phyloP scores from a whole-genome alignment of 1,140 invertebrate species.

The Tetramorium parvispinum region DNA sequence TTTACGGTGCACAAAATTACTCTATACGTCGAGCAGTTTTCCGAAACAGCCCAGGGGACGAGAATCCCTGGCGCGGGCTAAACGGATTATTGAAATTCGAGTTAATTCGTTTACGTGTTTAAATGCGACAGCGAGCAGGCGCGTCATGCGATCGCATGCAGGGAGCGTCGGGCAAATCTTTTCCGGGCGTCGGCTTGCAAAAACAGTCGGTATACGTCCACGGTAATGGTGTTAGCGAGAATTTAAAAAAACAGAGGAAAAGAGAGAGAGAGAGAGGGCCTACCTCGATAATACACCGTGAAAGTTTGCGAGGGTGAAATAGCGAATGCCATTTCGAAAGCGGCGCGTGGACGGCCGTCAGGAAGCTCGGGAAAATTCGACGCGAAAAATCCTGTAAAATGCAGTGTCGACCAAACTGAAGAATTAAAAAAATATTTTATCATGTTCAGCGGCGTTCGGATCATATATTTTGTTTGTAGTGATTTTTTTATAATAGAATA shows the following conservation, averaged over 20 bases:
- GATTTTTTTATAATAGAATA: slow-evolving; percentile 6
- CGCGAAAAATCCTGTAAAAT: slow-evolving; percentile 51
- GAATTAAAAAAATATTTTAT: slow-evolving; percentile 40
- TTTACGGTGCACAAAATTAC: slow-evolving; percentile 41
- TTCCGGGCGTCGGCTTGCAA: slow-evolving; percentile 44
- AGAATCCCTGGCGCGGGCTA: slow-evolving; percentile 23
- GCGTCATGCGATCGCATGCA: slow-evolving; percentile 43
- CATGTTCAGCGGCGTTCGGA: not conserved
- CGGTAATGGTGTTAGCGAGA: slow-evolving; percentile 67
- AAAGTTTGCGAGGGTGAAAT: slow-evolving; percentile 66
- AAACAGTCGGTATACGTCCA: slow-evolving; percentile 45
- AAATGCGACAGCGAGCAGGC: slow-evolving; percentile 50
- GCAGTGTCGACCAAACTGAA: slow-evolving; percentile 19
- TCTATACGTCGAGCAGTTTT: slow-evolving; percentile 30
- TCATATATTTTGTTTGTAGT: not conserved
- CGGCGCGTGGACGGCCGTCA: slow-evolving; percentile 42
- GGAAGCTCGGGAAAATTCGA: slow-evolving; percentile 75
- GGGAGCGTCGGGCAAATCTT: slow-evolving; percentile 41
- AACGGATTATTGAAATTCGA: slow-evolving; percentile 62
- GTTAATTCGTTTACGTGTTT: slow-evolving; percentile 59
- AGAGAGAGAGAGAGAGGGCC: not conserved
- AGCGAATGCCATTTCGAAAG: slow-evolving; percentile 45
- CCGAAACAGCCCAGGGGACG: slow-evolving; percentile 40
- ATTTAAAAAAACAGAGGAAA: slow-evolving; percentile 66
- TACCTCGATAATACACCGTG: slow-evolving; percentile 61